phyloP scores from a whole-genome alignment of 30 jellyfish, hydroid and myxozoan species.

The Phacellophora camtschatica region DNA sequence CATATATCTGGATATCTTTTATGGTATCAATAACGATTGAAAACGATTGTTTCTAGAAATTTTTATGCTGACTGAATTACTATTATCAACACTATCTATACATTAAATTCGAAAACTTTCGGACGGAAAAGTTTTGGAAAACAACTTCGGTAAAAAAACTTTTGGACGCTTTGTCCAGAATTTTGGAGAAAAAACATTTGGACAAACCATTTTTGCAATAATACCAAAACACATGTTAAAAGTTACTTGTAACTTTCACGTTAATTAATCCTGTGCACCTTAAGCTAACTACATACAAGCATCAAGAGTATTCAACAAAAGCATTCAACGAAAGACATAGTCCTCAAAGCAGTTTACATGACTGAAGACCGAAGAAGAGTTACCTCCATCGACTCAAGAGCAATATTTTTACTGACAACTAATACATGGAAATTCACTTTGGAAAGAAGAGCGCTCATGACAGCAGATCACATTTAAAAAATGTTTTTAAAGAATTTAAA shows the following conservation, averaged over 20 bases:
- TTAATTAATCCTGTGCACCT: not conserved
- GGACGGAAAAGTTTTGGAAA: not conserved
- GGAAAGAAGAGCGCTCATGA: no score
- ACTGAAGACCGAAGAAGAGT: not conserved
- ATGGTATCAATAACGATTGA: no score
- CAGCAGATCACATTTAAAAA: no score
- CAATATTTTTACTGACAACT: no score
- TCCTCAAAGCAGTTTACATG: constrained; percentile 8
- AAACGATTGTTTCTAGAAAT: no score
- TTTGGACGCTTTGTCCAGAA: not conserved
- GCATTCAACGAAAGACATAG: constrained; percentile 1
- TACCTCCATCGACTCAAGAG: not conserved
- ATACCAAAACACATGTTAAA: not conserved
- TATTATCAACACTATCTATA: not conserved
- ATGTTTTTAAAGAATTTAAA: no score
- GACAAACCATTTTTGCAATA: not conserved
- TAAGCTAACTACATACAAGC: not conserved
- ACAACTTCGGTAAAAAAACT: not conserved
- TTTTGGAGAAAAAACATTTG: not conserved
- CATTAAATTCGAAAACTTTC: not conserved
- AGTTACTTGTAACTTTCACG: not conserved
- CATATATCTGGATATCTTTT: no score
- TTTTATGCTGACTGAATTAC: not conserved
- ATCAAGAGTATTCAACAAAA: constrained; percentile 12
- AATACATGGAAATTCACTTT: no score